Evolutionary conservation across 2,113 vertebrate genomes (phyloP), one percentile per base, ranked within the genome.

Genomic region (Clarias macrocephalus): DNA sequence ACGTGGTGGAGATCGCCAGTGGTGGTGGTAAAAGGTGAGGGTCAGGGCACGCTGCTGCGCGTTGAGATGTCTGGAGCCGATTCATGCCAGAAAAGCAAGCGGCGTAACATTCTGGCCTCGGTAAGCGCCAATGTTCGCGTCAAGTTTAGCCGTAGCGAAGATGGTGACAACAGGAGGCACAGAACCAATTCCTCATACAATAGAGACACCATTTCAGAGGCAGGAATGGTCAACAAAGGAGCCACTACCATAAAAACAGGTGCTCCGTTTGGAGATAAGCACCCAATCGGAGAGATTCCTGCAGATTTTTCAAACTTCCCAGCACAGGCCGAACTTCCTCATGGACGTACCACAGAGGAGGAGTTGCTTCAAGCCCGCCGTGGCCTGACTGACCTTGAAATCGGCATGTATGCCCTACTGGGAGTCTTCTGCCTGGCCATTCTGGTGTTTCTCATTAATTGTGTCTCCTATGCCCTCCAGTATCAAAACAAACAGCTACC

Each of bases 361-460:
- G 96, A 97, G 88, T 93, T 95, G 84, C 89, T 96, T 57, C 95
- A 95, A 60, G 89, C 96, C 0, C 91, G 95, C 0, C 92, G 96
- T 5, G 95, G 97, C 52, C 95, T 98, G 73, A 97, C 96, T 0
- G 97, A 99, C 92, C 92, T 99, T 92, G 97, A 99, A 94, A 97
- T 97, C 0, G 98, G 98, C 28, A 99, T 99, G 98, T 99, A 98
- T 0, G 98, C 98, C 0, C 94, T 99, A 86, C 94, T 99, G 60
- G 98, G 98, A 0, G 98, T 99, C 90, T 99, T 99, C 94, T 98
- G 98, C 91, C 93, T 99, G 89, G 98, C 98, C 81, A 97, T 99
- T 90, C 93, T 99, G 0, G 98, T 99, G 87, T 99, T 99, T 93
- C 96, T 99, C 3, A 96, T 97, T 80, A 99, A 99, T 93, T 98